Evolutionary conservation across 2,888 invertebrate species (phyloP), one percentile per base, ranked within the genome.

Genomic region (Hemistola chrysoprasaria): DNA sequence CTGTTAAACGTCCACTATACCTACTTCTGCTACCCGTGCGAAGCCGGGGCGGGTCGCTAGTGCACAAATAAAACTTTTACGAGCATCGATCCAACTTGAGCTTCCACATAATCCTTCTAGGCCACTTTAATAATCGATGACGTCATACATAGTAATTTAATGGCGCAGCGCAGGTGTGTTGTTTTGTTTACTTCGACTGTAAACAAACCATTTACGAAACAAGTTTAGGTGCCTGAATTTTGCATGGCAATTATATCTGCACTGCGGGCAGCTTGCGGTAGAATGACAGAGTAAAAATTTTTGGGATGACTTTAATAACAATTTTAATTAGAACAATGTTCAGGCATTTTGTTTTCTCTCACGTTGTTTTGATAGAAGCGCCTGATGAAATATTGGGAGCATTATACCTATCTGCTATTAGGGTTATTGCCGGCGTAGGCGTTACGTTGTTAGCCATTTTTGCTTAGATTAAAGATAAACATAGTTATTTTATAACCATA

Each of bases 301-400:
- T 28, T n/a, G n/a, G n/a, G n/a, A n/a, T n/a, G n/a, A n/a, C n/a
- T n/a, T n/a, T n/a, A n/a, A n/a, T n/a, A n/a, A n/a, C n/a, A n/a
- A n/a, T n/a, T n/a, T n/a, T n/a, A n/a, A n/a, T n/a, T n/a, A n/a
- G n/a, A n/a, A n/a, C n/a, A n/a, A n/a, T n/a, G n/a, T n/a, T n/a
- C n/a, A n/a, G n/a, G n/a, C n/a, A n/a, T n/a, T n/a, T n/a, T n/a
- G n/a, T n/a, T n/a, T 16, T 16, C 4, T 4, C 7, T 1, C 20
- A 10, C 1, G 34, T 29, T n/a, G 20, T 16, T 10, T 8, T 32
- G 20, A 8, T 30, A 22, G 11, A 27, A 41, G 40, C 46, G 37
- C 56, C 56, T 52, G 46, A 38, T 48, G 11, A 46, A 50, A 45
- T 41, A 43, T 8, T 28, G 27, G 24, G 10, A 44, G 50, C 51